phyloP scores from a whole-genome alignment of 1,140 invertebrate species.

The Batillaria attramentaria region DNA sequence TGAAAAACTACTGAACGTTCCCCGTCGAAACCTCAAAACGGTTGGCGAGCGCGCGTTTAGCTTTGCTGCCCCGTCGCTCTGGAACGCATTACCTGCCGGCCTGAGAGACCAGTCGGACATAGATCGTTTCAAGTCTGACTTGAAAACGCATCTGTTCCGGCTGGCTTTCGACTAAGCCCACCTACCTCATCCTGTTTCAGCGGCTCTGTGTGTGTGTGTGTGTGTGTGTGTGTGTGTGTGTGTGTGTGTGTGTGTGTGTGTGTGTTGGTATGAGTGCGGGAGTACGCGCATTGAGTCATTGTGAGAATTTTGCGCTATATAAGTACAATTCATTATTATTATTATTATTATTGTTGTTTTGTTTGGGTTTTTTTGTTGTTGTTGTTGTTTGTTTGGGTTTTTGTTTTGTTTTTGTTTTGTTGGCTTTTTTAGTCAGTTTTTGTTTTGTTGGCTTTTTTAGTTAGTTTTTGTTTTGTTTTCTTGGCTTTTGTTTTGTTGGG shows the following conservation, averaged over 20 bases:
- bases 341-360: not conserved
- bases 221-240: constrained; percentile 6
- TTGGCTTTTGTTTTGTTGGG: not conserved
- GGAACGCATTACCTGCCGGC: no score
- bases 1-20: no score
- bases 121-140: no score
- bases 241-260: not conserved
- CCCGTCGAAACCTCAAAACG: no score
- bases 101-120: no score
- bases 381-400: constrained; percentile 8
- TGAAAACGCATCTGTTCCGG: not conserved
- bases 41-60: no score
- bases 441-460: not conserved
- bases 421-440: not conserved
- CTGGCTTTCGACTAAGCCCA: no score
- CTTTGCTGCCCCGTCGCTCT: no score
- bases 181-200: no score
- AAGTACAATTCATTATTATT: no score
- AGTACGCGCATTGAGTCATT: no score
- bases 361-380: not conserved
- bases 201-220: constrained; percentile 13
- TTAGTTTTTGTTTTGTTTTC: not conserved
- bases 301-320: no score
- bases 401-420: not conserved
- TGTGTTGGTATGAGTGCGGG: not conserved